Conservation (phyloP, 2,113 vertebrate genomes). For the Trogon surrucura region DNA sequence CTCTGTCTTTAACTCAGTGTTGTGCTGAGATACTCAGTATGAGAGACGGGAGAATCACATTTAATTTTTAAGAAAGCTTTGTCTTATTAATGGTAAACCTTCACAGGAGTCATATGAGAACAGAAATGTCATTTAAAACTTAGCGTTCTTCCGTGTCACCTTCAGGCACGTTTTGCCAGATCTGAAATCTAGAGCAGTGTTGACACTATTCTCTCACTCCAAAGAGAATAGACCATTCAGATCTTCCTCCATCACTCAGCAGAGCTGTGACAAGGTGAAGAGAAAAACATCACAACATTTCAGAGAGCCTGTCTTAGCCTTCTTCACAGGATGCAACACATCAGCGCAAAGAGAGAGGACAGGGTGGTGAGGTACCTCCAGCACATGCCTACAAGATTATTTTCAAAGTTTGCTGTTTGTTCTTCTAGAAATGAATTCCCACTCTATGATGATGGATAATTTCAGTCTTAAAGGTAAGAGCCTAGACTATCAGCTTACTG, state of each 20-base stretch:
- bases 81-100: constrained; percentile 22
- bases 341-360: constrained; percentile 54
- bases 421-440: constrained; percentile 67
- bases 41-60: background rate
- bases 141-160: constrained; percentile 22
- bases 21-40: background rate
- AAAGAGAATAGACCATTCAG: constrained; percentile 73
- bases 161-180: constrained; percentile 62
- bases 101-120: constrained; percentile 33
- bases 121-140: constrained; percentile 46
- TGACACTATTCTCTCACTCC: constrained; percentile 66
- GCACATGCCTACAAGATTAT: constrained; percentile 51
- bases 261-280: constrained; percentile 72
- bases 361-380: constrained; percentile 46
- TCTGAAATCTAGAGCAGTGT: constrained; percentile 71
- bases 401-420: constrained; percentile 72
- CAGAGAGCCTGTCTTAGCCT: constrained; percentile 57
- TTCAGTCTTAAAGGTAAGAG: constrained; percentile 54
- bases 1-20: background rate
- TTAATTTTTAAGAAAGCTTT: constrained; percentile 27
- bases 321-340: constrained; percentile 71
- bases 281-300: constrained; percentile 67
- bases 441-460: constrained; percentile 65
- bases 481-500: constrained; percentile 68
- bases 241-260: constrained; percentile 68